Evolutionary conservation across 2,113 vertebrate genomes (phyloP).

Genomic region (Edolisoma coerulescens): DNA sequence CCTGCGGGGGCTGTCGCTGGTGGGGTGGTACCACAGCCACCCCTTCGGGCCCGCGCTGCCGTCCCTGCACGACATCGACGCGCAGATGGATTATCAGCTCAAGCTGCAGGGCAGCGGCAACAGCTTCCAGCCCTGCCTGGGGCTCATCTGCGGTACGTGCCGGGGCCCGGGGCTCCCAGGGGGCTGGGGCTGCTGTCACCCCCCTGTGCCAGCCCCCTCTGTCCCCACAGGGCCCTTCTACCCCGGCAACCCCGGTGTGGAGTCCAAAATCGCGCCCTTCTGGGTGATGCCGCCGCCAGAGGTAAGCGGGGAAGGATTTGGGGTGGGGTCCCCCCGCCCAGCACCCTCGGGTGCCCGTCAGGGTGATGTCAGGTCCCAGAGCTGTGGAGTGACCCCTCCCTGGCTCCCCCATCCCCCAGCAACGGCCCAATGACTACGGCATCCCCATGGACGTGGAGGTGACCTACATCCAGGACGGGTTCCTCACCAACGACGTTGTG

Average conservation of each 20-base stretch:
- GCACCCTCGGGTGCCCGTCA: not conserved
- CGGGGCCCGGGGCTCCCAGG: rapidly evolving
- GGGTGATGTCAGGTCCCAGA: not conserved
- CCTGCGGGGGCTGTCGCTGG: slow-evolving; percentile 89
- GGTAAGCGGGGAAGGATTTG: slow-evolving; percentile 59
- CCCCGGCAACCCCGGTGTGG: slow-evolving; percentile 84
- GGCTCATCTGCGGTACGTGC: slow-evolving; percentile 88
- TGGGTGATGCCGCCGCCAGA: slow-evolving; percentile 95
- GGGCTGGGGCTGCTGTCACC: not conserved
- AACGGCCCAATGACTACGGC: slow-evolving; percentile 92
- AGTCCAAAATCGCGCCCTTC: slow-evolving; percentile 91
- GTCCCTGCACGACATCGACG: slow-evolving; percentile 91
- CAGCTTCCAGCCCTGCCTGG: slow-evolving; percentile 93
- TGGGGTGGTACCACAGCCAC: slow-evolving; percentile 98
- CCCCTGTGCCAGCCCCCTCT: not conserved
- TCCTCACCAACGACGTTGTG: slow-evolving; percentile 91
- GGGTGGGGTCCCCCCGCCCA: not conserved
- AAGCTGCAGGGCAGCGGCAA: slow-evolving; percentile 91
- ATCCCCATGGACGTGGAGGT: slow-evolving; percentile 96
- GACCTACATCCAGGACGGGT: slow-evolving; percentile 90
- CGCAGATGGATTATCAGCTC: slow-evolving; percentile 96
- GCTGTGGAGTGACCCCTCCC: not conserved
- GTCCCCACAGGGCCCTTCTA: slow-evolving; percentile 85
- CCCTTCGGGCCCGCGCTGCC: slow-evolving; percentile 87
- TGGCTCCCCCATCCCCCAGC: slow-evolving; percentile 60